Conservation (phyloP, 2,888 invertebrate genomes). For the Vesta saturnalis region DNA sequence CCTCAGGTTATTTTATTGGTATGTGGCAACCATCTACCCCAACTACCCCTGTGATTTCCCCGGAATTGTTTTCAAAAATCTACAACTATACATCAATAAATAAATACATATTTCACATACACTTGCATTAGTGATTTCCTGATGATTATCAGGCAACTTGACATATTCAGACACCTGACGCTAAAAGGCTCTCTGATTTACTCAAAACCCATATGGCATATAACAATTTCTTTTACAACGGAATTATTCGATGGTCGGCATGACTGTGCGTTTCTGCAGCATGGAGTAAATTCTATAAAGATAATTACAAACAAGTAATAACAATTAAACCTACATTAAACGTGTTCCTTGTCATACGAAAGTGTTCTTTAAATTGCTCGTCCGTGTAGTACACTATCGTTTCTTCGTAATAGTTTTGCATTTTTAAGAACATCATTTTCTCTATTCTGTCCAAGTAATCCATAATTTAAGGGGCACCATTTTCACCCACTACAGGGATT, state of each 20-base stretch:
- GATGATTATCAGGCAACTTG: conserved; percentile 7
- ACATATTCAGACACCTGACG: not conserved
- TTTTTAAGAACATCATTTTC: too few relatives aligned
- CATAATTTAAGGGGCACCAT: too few relatives aligned
- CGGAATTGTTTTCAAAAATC: not conserved
- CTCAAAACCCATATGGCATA: too few relatives aligned
- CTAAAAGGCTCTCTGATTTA: not conserved
- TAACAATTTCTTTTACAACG: not conserved
- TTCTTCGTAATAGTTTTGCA: too few relatives aligned
- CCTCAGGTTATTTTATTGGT: not conserved
- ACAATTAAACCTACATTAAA: not conserved
- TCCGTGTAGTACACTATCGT: too few relatives aligned
- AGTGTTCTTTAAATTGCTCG: too few relatives aligned
- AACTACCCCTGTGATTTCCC: not conserved
- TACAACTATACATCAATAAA: not conserved
- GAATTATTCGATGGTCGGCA: not conserved
- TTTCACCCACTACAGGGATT: too few relatives aligned
- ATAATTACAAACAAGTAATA: not conserved
- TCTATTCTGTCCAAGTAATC: too few relatives aligned
- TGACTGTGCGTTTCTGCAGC: not conserved
- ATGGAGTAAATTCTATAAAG: not conserved
- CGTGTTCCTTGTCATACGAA: too few relatives aligned
- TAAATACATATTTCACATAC: not conserved
- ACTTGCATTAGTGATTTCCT: conserved; percentile 6
- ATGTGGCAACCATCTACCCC: not conserved